phyloP scores from a whole-genome alignment of 1,140 invertebrate genomes.

The Aphaenogaster ashmeadi region DNA sequence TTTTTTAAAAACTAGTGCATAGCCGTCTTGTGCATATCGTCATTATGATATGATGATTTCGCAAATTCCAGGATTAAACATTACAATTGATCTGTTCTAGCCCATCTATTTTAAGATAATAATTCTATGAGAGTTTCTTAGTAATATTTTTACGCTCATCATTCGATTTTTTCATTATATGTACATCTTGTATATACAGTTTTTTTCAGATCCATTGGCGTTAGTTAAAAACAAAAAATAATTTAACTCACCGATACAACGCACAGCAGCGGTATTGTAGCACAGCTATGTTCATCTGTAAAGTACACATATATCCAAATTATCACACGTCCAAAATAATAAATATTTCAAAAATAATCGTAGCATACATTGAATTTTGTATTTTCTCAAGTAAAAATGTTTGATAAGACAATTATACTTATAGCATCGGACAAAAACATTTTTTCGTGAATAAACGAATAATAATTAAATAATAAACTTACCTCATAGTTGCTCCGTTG shows the following conservation, averaged over 20 bases:
- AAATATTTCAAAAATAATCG: not conserved
- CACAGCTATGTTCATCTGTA: not conserved
- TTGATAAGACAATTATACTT: not conserved
- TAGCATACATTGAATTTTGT: not conserved
- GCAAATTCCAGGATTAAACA: not conserved
- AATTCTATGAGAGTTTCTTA: not conserved
- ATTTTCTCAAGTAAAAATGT: not conserved
- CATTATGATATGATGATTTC: not conserved
- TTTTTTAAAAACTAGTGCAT: not conserved
- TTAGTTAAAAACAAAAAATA: slow-evolving; percentile 4
- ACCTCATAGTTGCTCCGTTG: not conserved
- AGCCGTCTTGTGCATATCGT: not conserved
- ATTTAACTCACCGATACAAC: not conserved
- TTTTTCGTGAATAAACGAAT: not conserved
- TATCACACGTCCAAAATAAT: not conserved
- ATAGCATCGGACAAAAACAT: not conserved
- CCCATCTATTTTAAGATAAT: not conserved
- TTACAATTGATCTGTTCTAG: not conserved
- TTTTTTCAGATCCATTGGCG: not conserved
- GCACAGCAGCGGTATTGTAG: not conserved
- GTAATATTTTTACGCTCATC: not conserved
- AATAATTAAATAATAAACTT: slow-evolving; percentile 19
- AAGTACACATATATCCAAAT: not conserved
- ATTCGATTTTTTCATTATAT: not conserved
- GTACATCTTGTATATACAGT: not conserved